Conservation (phyloP, 2,113 vertebrate genomes). For the Emydocephalus ijimae region DNA sequence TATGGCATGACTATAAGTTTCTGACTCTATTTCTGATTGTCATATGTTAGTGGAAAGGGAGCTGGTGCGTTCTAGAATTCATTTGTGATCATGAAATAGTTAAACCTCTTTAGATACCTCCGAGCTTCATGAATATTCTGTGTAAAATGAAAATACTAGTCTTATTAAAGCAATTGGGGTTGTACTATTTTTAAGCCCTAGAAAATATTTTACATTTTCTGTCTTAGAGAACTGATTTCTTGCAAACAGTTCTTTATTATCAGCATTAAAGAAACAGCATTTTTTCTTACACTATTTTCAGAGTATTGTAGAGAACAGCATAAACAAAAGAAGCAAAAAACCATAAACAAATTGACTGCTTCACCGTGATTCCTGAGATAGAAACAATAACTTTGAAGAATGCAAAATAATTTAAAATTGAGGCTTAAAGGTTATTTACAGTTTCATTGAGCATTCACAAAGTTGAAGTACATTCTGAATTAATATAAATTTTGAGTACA, state of each 20-base stretch:
- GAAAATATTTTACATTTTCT: neutral
- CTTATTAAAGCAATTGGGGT: neutral
- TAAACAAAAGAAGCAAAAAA: neutral
- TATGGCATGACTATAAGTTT: neutral
- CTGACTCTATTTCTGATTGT: neutral
- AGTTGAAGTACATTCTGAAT: neutral
- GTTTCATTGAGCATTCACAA: neutral
- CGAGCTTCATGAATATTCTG: neutral
- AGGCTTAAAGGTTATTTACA: neutral
- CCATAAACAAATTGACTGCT: neutral
- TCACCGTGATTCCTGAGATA: neutral
- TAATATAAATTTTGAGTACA: neutral
- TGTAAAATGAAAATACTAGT: neutral
- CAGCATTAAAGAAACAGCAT: neutral
- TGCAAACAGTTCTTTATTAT: neutral
- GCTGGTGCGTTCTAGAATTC: neutral
- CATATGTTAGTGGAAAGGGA: neutral
- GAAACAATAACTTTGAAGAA: neutral
- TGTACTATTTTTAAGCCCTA: neutral
- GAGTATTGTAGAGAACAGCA: neutral
- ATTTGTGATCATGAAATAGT: neutral
- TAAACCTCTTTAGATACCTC: neutral
- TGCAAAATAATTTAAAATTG: neutral
- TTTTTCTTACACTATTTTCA: neutral
- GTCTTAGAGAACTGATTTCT: neutral